A percentile compares a stretch with the other conserved stretches of the same genome.
phyloP scores from a whole-genome alignment of 2,888 invertebrate species.

The Drosophila eohydei region DNA sequence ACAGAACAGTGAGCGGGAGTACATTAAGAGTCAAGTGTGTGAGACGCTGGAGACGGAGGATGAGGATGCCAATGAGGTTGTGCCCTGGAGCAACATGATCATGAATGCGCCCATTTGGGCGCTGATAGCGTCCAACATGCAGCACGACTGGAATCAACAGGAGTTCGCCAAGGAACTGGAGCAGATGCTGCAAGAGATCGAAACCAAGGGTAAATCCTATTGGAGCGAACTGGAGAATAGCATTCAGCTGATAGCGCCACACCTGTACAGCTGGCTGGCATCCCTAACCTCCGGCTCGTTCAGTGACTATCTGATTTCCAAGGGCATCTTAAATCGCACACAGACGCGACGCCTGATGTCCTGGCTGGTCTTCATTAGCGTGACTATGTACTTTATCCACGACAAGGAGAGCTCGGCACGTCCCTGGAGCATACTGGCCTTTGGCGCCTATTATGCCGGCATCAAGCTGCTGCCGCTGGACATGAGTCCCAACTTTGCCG shows the following conservation, averaged over 20 bases:
- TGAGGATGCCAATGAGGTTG: background rate
- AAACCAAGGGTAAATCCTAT: conserved; percentile 12
- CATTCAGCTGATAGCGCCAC: conserved; percentile 86
- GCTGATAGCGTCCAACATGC: conserved; percentile 88
- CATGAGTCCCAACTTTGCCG: conserved; percentile 88
- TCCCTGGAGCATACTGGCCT: conserved; percentile 83
- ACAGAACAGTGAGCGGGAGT: conserved; percentile 48
- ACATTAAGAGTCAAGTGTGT: conserved; percentile 80
- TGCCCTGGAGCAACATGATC: conserved; percentile 89
- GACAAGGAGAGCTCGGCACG: conserved; percentile 6
- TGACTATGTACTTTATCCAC: conserved; percentile 45
- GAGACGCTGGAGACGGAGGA: conserved; percentile 66
- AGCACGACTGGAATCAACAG: conserved; percentile 87
- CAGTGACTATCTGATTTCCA: conserved; percentile 87
- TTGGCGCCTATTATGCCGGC: conserved; percentile 89
- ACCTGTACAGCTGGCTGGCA: conserved; percentile 86
- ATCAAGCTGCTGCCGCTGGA: conserved; percentile 89
- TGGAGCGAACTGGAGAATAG: conserved; percentile 84
- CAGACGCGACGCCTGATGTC: conserved; percentile 84
- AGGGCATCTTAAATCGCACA: conserved; percentile 78
- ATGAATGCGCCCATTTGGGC: conserved; percentile 90
- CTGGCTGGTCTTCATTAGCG: conserved; percentile 88
- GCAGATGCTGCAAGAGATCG: conserved; percentile 35
- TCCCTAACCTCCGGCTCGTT: conserved; percentile 87
- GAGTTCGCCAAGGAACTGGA: conserved; percentile 51